Percentiles rank a stretch among this genome's conserved stretches.
Conservation (phyloP, 2,797 vertebrate genomes). For the Glossophaga mutica region DNA sequence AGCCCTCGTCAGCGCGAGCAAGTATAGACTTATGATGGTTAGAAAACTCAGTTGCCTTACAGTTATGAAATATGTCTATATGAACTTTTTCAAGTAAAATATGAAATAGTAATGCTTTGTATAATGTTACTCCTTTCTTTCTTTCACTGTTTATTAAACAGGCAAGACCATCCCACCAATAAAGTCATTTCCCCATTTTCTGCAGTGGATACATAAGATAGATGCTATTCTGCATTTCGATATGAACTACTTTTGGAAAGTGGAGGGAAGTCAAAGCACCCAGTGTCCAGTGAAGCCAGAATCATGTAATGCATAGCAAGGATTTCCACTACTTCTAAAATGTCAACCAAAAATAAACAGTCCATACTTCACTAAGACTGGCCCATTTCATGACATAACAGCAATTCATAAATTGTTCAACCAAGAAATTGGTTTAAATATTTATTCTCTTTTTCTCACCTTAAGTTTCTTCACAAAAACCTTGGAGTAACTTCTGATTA, state of each 20-base stretch:
- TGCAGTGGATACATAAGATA: neutral
- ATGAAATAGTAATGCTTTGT: neutral
- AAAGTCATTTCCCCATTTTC: neutral
- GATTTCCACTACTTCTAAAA: neutral
- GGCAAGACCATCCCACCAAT: accelerated
- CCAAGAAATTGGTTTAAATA: neutral
- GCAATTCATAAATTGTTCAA: neutral
- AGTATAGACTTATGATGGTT: neutral
- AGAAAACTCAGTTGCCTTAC: neutral
- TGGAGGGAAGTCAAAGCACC: neutral
- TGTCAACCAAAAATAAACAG: neutral
- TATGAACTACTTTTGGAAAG: neutral
- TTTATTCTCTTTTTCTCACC: neutral
- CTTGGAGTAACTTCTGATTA: neutral
- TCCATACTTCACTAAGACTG: neutral
- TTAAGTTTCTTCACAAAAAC: neutral
- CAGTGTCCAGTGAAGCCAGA: neutral
- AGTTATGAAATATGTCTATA: neutral
- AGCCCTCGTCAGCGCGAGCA: neutral
- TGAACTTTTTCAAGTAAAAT: neutral
- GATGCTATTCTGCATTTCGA: neutral
- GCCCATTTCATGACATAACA: neutral
- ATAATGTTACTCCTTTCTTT: neutral
- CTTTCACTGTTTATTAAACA: neutral
- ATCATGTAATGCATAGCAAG: neutral